Evolutionary conservation across 2,113 vertebrate species (phyloP), one percentile per base, ranked within the genome.

Genomic region (Cacatua alba): DNA sequence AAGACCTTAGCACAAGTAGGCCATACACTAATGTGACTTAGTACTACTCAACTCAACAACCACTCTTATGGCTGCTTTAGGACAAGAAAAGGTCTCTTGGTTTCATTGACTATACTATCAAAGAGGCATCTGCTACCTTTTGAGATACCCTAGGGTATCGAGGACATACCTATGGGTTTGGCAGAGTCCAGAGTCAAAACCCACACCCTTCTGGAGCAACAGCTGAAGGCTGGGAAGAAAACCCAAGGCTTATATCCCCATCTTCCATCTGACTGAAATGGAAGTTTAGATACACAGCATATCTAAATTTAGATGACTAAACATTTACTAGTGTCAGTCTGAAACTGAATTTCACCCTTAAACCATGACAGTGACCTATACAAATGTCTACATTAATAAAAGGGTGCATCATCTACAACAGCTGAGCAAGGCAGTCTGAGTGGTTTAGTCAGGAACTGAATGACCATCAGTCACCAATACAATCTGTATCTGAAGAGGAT

Each of bases 1-100:
- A 84, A 95, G 88, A 94, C 91, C 48, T 94, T 68, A 68, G 57
- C 12, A 31, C 12, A 88, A 95, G 23, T 64, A 88, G 91, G 80
- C 57, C 65, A 82, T 46, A 59, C 23, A 60, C 10, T 78, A 37
- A 63, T 1, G 5, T 52, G 80, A 65, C 41, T 86, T 52, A 62
- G 0, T 51, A 33, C 67, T 78, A 53, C 41, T 92, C 39, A 82
- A 21, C 13, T 84, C 9, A 86, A 70, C 24, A 80, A 20, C 44
- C 69, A 62, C 13, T 69, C 52, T 48, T 48, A 0, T 3, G 13
- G 57, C 48, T 77, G 37, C 46, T 78, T 65, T 46, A 52, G 28
- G 1, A 17, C 25, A 15, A 86, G 33, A 67, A 41, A 18, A 82
- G 4, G n/a, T 49, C 23, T 81, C 71, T 26, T 48, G 35, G 18